These are phyloP conservation scores for Galaxea fascicularis DNA, from an alignment of 92 coral and sea anemone species.

Conservation along the genomic window DNA sequence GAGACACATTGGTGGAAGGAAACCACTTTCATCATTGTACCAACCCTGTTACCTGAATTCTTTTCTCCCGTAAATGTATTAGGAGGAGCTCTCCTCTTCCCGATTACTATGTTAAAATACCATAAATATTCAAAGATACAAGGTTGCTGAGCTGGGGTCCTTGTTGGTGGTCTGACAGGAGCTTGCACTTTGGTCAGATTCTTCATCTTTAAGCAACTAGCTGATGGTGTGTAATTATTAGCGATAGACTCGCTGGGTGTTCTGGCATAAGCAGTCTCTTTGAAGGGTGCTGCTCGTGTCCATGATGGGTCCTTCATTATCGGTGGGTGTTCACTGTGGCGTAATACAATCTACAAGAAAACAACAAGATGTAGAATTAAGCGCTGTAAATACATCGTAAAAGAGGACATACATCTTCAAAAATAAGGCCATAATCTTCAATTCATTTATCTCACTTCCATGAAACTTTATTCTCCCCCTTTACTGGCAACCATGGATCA, in stretches of 20 bases:
- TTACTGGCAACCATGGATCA: no score
- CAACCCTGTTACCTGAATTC: no score
- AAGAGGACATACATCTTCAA: no score
- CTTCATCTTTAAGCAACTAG: conserved; percentile 81
- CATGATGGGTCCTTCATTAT: conserved; percentile 99
- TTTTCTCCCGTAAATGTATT: no score
- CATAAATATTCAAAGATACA: conserved; percentile 48
- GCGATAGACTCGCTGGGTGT: conserved; percentile 99
- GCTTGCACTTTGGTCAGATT: conserved; percentile 73
- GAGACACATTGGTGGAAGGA: no score
- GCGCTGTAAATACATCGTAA: not conserved
- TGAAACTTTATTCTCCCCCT: no score
- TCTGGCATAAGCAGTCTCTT: conserved; percentile 95
- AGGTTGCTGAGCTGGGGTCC: conserved; percentile 77
- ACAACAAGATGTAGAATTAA: not conserved
- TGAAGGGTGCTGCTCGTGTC: conserved; percentile 98
- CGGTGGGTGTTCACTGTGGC: conserved; percentile 98
- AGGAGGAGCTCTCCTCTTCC: no score
- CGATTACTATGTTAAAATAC: not conserved
- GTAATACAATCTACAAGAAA: conserved; percentile 84
- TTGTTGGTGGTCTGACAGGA: conserved; percentile 73
- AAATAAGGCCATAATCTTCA: no score
- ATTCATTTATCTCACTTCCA: no score
- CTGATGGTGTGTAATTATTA: conserved; percentile 96
- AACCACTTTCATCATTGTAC: no score